Evolutionary conservation across 2,113 vertebrate genomes (phyloP).

Genomic region (Salvelinus sp.): DNA sequence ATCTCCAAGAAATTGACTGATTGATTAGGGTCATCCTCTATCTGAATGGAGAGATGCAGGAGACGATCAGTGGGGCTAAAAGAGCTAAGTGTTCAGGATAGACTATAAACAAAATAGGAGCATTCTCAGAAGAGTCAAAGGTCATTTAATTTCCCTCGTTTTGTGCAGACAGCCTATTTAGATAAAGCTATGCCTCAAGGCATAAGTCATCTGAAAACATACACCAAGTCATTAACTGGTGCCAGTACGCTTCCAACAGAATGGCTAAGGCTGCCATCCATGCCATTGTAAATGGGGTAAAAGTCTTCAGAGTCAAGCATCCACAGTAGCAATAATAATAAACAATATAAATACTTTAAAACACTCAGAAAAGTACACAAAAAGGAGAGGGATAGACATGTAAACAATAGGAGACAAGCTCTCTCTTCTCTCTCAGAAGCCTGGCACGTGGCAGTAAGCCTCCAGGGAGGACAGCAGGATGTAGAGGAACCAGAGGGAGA

Average conservation of each 20-base stretch:
- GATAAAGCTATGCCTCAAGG: slow-evolving; percentile 15
- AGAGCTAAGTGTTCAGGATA: background rate
- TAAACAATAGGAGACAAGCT: slow-evolving; percentile 33
- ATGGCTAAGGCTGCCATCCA: background rate
- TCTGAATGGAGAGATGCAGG: background rate
- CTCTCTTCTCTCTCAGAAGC: slow-evolving; percentile 66
- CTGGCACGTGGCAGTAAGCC: slow-evolving; percentile 79
- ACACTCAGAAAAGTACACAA: background rate
- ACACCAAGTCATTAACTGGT: slow-evolving; percentile 14
- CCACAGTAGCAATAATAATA: slow-evolving; percentile 8
- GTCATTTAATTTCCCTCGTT: background rate
- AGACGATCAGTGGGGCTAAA: background rate
- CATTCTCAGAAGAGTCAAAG: background rate
- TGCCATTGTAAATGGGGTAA: background rate
- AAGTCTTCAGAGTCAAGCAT: slow-evolving; percentile 3
- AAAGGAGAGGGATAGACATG: slow-evolving; percentile 14
- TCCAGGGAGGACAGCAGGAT: slow-evolving; percentile 79
- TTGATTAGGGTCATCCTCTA: background rate
- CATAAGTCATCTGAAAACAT: slow-evolving; percentile 5
- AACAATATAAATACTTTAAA: slow-evolving; percentile 6
- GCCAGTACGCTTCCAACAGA: slow-evolving; percentile 7
- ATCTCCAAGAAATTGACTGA: background rate
- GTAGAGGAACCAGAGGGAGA: slow-evolving; percentile 79
- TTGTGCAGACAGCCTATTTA: slow-evolving; percentile 32
- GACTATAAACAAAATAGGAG: background rate